Conservation (phyloP, 2,888 invertebrate genomes). For the Acanthoscelides obtectus region DNA sequence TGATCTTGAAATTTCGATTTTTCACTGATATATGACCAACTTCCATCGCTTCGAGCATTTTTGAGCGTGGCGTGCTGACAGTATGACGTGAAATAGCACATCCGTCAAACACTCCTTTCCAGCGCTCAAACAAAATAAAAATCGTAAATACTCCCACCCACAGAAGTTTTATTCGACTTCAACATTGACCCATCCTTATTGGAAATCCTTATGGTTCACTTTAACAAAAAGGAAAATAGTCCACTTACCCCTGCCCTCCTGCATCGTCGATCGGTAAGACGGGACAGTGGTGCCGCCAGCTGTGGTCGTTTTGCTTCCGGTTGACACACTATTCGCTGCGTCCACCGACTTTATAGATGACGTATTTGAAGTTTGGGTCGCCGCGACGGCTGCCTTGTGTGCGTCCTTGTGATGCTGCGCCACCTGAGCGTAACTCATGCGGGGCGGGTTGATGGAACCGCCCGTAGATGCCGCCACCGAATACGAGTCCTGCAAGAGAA, state of each 20-base stretch:
- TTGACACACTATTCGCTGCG: neutral
- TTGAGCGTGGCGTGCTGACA: too few relatives aligned
- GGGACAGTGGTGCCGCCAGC: neutral
- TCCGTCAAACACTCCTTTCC: too few relatives aligned
- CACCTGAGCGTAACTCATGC: slow-evolving; percentile 63
- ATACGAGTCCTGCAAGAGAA: neutral
- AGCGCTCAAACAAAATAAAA: too few relatives aligned
- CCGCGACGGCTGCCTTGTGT: neutral
- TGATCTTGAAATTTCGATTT: too few relatives aligned
- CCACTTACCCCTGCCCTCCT: neutral
- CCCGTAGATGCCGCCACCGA: neutral
- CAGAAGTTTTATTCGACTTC: too few relatives aligned
- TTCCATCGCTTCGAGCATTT: too few relatives aligned
- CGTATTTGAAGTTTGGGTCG: slow-evolving; percentile 15
- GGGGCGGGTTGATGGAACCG: slow-evolving; percentile 38
- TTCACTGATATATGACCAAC: too few relatives aligned
- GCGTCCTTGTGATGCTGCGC: slow-evolving; percentile 57
- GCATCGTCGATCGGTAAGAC: neutral
- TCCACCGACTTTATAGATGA: neutral
- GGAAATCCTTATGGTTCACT: too few relatives aligned
- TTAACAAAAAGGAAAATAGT: too few relatives aligned
- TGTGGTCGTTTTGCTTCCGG: neutral
- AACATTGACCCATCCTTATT: too few relatives aligned
- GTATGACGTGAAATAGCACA: too few relatives aligned
- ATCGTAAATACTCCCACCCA: too few relatives aligned